Base-by-base conservation (phyloP, 2,113 vertebrate genomes). In the Amphiprion ocellaris region DNA sequence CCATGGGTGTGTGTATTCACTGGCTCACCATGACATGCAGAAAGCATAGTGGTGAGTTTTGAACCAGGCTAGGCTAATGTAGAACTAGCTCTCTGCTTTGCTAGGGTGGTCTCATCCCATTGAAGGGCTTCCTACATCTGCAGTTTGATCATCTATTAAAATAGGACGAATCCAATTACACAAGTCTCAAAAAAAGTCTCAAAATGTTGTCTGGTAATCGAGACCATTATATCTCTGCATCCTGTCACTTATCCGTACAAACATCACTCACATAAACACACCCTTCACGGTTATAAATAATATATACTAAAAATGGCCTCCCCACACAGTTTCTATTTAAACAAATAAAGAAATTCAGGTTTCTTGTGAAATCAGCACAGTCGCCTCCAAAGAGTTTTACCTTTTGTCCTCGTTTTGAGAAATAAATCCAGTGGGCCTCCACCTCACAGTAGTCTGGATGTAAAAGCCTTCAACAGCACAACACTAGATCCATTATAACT, bases 401-500 rank as follows among this genome's bases (percentile, higher is more conserved):
- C 80, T 78, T 60, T 77, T 77, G 19, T 46, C 58, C 5, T 47
- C 28, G 8, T 53, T 50, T 63, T 30, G 30, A 47, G 3, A 4
- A 66, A 39, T 46, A 21, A 2, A 66, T 77, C 21, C 55, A 62
- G 39, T 53, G 19, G 53, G 58, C 50, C 60, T 74, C 56, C 30
- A 53, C 44, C 6, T 67, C 37, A 55, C 21, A 6, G 54, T 24
- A 28, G 2, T 9, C 61, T 61, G 30, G 41, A 28, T 61, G 47
- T 58, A 28, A 82, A 74, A 55, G 44, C 60, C 17, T 82, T 24
- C 61, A 50, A 17, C 50, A 21, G 62, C 58, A 54, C 16, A 61
- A 54, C 21, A 6, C 30, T n/a, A 49, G 10, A 30, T 77, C 66
- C 69, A 69, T 79, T 77, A 79, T 8, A 53, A 23, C n/a, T 52